Evolutionary conservation across 1,140 invertebrate genomes (phyloP), one percentile per base, ranked within the genome.

Genomic region (Eubasilissa regina): DNA sequence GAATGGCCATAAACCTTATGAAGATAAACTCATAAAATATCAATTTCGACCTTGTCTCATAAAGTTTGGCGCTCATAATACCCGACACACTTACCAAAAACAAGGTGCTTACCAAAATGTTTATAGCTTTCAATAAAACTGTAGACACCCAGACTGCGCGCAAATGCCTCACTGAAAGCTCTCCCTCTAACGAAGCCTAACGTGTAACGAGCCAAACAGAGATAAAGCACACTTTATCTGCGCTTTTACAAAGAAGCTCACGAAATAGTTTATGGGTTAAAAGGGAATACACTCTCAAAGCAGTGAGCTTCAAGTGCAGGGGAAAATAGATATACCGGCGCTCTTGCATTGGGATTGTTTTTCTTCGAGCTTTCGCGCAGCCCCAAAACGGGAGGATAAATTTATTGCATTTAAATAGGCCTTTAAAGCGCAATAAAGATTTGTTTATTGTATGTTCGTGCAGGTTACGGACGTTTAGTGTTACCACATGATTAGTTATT

Each of bases 371-470:
- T 51, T 17, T 17, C 0, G 17, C 9, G 66, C 43, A 66, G 17
- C 21, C 55, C 55, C 17, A 19, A 58, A 58, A 44, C 60, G 73
- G 53, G 53, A 80, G 75, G 78, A 82, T 74, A 77, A 82, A 84
- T 88, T 89, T 88, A 89, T 89, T 85, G 85, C 84, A 86, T 89
- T 89, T 88, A 88, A 89, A 89, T 88, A 85, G 86, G 85, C 87
- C 86, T 86, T 89, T 89, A 89, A 89, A 89, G 88, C 81, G 87
- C 88, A 88, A 89, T 89, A 89, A 89, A 86, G 86, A 89, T 89
- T 88, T 89, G 87, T 89, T 88, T 88, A 88, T 77, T 74, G 80
- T 56, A 60, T 70, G 51, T 55, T 25, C n/a, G 62, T 51, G 62
- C 48, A 62, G 76, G 80, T 78, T 81, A 77, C 15, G 75, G 66